Percentiles rank a stretch among this genome's conserved stretches.
These are phyloP conservation scores for Aromia moschata DNA, from an alignment of 2,888 invertebrate species.

Conservation along the genomic window DNA sequence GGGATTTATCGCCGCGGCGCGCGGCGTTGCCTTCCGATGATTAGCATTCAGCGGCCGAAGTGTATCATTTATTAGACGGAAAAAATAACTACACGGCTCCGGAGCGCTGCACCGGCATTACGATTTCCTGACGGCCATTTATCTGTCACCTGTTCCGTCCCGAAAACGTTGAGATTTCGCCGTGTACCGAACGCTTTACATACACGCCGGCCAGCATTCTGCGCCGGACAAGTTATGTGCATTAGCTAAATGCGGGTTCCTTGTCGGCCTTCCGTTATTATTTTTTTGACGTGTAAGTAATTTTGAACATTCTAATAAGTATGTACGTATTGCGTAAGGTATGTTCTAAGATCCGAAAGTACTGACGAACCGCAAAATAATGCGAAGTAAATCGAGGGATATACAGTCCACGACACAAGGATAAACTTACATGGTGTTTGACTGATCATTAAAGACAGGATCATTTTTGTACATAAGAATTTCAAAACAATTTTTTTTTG, in stretches of 20 bases:
- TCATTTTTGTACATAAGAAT: no score
- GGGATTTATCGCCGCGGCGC: neutral
- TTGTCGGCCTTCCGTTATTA: slow-evolving; percentile 3
- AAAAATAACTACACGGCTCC: slow-evolving; percentile 10
- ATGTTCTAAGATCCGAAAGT: no score
- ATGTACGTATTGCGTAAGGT: neutral
- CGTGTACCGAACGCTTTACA: slow-evolving; percentile 6
- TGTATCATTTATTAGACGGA: slow-evolving; percentile 11
- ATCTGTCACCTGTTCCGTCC: slow-evolving; percentile 8
- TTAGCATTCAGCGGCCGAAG: slow-evolving; percentile 15
- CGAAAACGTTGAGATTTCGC: slow-evolving; percentile 13
- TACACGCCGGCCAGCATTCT: neutral
- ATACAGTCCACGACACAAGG: no score
- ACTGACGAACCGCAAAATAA: no score
- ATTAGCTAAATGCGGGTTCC: slow-evolving; percentile 20
- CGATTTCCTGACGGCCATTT: slow-evolving; percentile 14
- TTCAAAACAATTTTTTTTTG: no score
- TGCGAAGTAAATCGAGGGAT: no score
- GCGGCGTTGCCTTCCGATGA: neutral
- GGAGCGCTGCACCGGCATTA: slow-evolving; percentile 1
- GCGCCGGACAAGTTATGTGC: slow-evolving; percentile 8
- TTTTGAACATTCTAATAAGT: neutral
- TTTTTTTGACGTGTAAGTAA: neutral
- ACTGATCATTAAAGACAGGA: no score
- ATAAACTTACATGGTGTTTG: no score